phyloP scores from a whole-genome alignment of 2,797 vertebrate genomes.

The Lagodon rhomboides region DNA sequence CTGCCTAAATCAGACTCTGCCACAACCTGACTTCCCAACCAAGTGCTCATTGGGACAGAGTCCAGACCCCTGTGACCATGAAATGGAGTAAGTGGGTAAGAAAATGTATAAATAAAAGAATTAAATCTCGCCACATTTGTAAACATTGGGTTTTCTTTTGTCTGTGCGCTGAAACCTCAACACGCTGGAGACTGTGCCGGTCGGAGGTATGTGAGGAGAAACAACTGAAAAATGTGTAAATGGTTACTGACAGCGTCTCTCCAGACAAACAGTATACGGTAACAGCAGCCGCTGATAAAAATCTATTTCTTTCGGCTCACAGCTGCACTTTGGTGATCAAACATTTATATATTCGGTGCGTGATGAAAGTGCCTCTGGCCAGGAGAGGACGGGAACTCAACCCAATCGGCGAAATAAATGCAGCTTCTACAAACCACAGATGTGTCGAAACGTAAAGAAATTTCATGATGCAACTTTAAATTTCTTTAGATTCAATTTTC shows the following conservation, averaged over 20 bases:
- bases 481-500: too few species aligned
- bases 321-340: not conserved
- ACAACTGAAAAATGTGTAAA: not conserved
- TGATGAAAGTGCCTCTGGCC: not conserved
- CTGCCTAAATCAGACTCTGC: conserved; percentile 59
- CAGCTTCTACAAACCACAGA: too few species aligned
- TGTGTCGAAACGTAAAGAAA: too few species aligned
- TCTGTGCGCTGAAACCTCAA: conserved; percentile 44
- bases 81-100: conserved; percentile 43
- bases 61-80: conserved; percentile 50
- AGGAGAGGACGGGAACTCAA: not conserved
- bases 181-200: conserved; percentile 23
- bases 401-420: not conserved
- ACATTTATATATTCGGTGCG: not conserved
- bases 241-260: conserved; percentile 7
- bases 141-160: conserved; percentile 63
- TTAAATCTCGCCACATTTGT: conserved; percentile 55
- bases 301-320: not conserved
- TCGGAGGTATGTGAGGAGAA: conserved; percentile 35
- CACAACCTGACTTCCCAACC: conserved; percentile 50
- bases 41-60: conserved; percentile 44
- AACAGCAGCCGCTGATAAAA: not conserved
- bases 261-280: not conserved
- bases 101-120: conserved; percentile 51
- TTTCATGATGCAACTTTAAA: too few species aligned